Evolutionary conservation across 2,797 vertebrate species (phyloP), one percentile per base, ranked within the genome.

Genomic region (Leuciscus waleckii): DNA sequence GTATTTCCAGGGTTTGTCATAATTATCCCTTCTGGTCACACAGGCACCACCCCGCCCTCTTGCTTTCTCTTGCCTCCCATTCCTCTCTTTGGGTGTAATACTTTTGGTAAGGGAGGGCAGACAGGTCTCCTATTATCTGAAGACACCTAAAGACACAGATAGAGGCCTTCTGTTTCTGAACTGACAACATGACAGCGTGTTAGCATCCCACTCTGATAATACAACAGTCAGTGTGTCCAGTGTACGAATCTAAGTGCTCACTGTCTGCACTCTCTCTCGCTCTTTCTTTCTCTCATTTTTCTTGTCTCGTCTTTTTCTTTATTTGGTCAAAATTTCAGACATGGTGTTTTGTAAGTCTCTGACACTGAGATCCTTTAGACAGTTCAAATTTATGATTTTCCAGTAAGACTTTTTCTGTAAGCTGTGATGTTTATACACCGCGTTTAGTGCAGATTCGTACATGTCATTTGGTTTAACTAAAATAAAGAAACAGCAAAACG

Each of bases 11-110:
- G 74, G 49, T 69, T 81, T 65, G 39, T 69, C 81, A 73, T 87
- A 87, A 90, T 90, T 85, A 89, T 82, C 79, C 49, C 88, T 86
- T 82, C 70, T 83, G 81, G 82, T 85, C 71, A 84, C 74, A 79
- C 75, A 73, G 69, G 78, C 75, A 86, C 81, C 65, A 68, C 74
- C 73, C 71, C 56, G 21, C 37, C 70, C 49, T 58, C 46, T 63
- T 21, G 23, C 58, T 86, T 82, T 71, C 81, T 82, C 75, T 61
- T 76, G 51, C 58, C 43, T 63, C n/a, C 46, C 67, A 58, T 79
- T 68, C 78, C 78, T 82, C 11, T 81, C 58, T 79, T 84, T 35
- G 49, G 83, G n/a, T 84, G 35, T 81, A 81, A 86, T 88, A 73
- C 86, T 63, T 82, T 56, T 83, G 74, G 79, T 67, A 88, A 63